A percentile compares a stretch with the other conserved stretches of the same genome.
These are phyloP conservation scores for Polylopha cassiicola DNA, from an alignment of 2,888 invertebrate genomes.

Conservation along the genomic window DNA sequence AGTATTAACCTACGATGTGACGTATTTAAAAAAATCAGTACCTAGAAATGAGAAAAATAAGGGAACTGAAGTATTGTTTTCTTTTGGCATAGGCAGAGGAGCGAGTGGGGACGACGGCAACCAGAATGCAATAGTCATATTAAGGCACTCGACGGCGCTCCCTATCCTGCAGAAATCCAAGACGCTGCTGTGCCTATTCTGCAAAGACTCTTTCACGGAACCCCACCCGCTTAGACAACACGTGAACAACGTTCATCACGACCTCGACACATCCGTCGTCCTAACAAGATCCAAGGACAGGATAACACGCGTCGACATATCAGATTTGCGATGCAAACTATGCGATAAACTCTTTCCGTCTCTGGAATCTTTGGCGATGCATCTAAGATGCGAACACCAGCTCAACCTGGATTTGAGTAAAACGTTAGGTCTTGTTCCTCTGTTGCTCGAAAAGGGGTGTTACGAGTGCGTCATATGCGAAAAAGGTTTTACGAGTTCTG, in stretches of 20 bases:
- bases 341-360: slow-evolving; percentile 2
- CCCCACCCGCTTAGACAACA: slow-evolving; percentile 14
- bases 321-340: slow-evolving; percentile 8
- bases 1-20: too few relatives aligned
- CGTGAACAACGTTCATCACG: slow-evolving; percentile 8
- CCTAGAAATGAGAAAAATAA: too few relatives aligned
- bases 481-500: slow-evolving; percentile 2
- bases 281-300: not conserved
- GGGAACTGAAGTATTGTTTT: too few relatives aligned
- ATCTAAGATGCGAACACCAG: slow-evolving; percentile 8
- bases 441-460: slow-evolving; percentile 4
- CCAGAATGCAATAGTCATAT: slow-evolving; percentile 14
- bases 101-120: slow-evolving; percentile 7
- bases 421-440: slow-evolving; percentile 6
- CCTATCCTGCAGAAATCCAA: slow-evolving; percentile 14
- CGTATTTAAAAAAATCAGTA: too few relatives aligned
- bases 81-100: too few relatives aligned
- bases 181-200: slow-evolving; percentile 14
- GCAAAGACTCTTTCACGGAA: slow-evolving; percentile 7
- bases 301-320: slow-evolving; percentile 8
- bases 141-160: slow-evolving; percentile 20
- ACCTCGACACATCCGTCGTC: slow-evolving; percentile 4
- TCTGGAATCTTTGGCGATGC: slow-evolving; percentile 11
- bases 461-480: slow-evolving; percentile 14
- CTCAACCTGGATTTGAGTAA: slow-evolving; percentile 2